Evolutionary conservation across 2,888 invertebrate species (phyloP).

Genomic region (Cotesia congregata): DNA sequence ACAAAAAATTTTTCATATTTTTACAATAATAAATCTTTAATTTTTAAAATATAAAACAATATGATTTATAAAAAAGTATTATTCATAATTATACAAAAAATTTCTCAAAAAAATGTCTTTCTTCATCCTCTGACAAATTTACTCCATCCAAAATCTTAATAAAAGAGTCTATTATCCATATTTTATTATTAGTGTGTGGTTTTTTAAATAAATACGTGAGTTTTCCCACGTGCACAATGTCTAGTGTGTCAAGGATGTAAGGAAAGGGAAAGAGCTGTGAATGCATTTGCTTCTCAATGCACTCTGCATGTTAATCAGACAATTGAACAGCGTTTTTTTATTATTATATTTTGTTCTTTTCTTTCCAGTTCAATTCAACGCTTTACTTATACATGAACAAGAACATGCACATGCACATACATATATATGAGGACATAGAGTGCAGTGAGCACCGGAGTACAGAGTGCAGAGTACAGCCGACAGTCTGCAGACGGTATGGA

Average conservation of each 20-base stretch:
- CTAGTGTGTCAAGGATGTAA: conserved; percentile 33
- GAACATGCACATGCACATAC: conserved; percentile 2
- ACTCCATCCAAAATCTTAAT: background rate
- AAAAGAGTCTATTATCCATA: background rate
- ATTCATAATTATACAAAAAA: no score
- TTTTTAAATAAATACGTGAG: background rate
- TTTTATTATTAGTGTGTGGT: conserved; percentile 1
- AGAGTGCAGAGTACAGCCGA: background rate
- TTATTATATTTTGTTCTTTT: background rate
- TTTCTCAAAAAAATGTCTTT: no score
- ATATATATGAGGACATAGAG: background rate
- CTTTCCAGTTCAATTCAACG: background rate
- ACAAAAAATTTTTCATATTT: no score
- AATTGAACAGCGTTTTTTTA: conserved; percentile 1
- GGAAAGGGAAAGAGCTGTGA: conserved; percentile 10
- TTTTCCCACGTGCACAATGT: conserved; percentile 23
- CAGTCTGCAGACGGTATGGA: background rate
- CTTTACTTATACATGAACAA: background rate
- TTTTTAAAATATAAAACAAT: no score
- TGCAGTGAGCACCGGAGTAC: background rate
- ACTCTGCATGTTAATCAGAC: conserved; percentile 2
- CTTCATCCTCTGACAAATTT: no score
- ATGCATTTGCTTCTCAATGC: background rate
- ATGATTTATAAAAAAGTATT: no score
- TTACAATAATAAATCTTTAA: no score